phyloP scores from a whole-genome alignment of 2,797 vertebrate genomes.

The Gambelia wislizenii region DNA sequence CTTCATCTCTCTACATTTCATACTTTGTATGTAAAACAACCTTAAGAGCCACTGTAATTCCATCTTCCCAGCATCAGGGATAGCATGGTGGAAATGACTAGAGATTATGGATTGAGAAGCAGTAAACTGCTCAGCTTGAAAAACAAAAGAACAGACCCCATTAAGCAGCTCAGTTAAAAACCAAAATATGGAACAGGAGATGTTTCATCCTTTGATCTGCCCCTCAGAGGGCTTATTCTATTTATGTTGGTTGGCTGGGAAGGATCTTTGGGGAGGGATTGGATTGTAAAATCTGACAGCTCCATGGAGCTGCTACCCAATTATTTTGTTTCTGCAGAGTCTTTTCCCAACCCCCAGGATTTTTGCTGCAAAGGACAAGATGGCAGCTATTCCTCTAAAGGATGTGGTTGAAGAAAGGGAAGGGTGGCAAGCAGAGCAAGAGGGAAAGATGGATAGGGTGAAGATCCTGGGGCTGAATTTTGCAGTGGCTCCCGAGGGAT shows the following conservation, averaged over 20 bases:
- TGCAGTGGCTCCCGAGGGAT: no score
- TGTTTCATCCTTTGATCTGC: not conserved
- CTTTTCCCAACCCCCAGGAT: no score
- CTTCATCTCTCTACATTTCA: not conserved
- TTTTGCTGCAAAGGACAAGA: no score
- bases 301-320: not conserved
- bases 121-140: not conserved
- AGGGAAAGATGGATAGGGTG: no score
- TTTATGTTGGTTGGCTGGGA: not conserved
- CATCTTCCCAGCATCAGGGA: not conserved
- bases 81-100: not conserved
- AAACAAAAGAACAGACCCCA: not conserved
- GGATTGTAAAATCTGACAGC: not conserved
- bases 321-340: not conserved
- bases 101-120: not conserved
- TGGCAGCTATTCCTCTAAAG: no score
- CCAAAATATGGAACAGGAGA: not conserved
- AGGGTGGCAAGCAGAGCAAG: no score
- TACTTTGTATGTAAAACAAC: not conserved
- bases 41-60: not conserved
- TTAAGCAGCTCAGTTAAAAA: not conserved
- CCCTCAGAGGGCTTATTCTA: not conserved
- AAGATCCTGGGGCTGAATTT: no score
- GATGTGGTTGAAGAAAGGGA: no score
- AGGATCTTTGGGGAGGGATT: not conserved